Percentiles rank a stretch among this genome's conserved stretches.
phyloP scores from a whole-genome alignment of 1,140 invertebrate genomes.

The Drosophila repletoides region DNA sequence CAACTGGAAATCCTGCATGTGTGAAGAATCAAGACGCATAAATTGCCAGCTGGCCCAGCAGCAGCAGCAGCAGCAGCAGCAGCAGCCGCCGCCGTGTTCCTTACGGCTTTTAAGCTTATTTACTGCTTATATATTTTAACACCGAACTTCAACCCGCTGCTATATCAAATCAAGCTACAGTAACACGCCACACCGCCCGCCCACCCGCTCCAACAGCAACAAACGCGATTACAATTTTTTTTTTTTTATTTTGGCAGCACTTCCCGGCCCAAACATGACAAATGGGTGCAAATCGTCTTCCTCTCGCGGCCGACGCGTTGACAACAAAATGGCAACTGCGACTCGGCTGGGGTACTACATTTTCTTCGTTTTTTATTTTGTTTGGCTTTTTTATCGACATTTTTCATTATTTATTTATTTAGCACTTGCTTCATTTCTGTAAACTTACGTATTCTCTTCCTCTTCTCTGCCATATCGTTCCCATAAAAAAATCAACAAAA shows the following conservation, averaged over 20 bases:
- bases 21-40: slow-evolving; percentile 75
- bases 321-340: slow-evolving; percentile 59
- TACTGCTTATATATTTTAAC: slow-evolving; percentile 79
- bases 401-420: slow-evolving; percentile 77
- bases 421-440: slow-evolving; percentile 38
- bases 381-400: slow-evolving; percentile 74
- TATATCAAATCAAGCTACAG: too few species aligned
- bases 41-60: slow-evolving; percentile 57
- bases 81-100: neutral
- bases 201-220: slow-evolving; percentile 11
- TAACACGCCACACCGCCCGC: neutral
- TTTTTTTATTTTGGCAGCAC: slow-evolving; percentile 32
- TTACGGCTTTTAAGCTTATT: slow-evolving; percentile 72
- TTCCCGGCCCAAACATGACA: slow-evolving; percentile 69
- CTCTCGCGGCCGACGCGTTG: slow-evolving; percentile 72
- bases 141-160: slow-evolving; percentile 32
- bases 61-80: slow-evolving; percentile 1
- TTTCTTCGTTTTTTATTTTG: too few species aligned
- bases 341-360: too few species aligned
- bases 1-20: slow-evolving; percentile 51
- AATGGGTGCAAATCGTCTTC: slow-evolving; percentile 80
- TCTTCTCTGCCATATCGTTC: neutral
- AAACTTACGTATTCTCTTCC: slow-evolving; percentile 5
- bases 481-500: too few species aligned
- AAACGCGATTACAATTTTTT: slow-evolving; percentile 35